These are phyloP conservation scores for Rhingia rostrata DNA, from an alignment of 2,888 invertebrate genomes.

Conservation along the genomic window DNA sequence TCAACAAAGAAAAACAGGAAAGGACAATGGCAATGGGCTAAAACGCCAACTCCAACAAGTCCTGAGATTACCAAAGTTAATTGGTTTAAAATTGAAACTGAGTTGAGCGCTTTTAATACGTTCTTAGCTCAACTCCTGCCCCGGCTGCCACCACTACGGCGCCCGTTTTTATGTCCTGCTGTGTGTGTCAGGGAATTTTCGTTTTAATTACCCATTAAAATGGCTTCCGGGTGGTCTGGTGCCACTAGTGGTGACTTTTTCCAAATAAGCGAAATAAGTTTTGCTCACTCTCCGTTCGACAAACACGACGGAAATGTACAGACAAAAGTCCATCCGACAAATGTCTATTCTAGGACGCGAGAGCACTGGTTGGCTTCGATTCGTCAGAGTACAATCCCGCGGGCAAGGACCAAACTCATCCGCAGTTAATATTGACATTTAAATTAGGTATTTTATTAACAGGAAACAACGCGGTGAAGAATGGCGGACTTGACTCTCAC, in stretches of 20 bases:
- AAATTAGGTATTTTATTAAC: constrained; percentile 77
- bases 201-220: constrained; percentile 73
- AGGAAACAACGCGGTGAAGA: constrained; percentile 39
- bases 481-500: constrained; percentile 20
- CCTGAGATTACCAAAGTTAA: constrained; percentile 74
- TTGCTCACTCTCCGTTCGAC: constrained; percentile 8
- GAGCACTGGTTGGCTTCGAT: constrained; percentile 22
- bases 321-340: constrained; percentile 65
- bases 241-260: constrained; percentile 59
- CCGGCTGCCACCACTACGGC: neutral
- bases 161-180: constrained; percentile 58
- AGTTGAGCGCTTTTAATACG: constrained; percentile 69
- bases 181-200: constrained; percentile 55
- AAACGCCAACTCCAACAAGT: constrained; percentile 60
- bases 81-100: constrained; percentile 76
- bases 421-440: constrained; percentile 79
- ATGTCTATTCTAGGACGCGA: constrained; percentile 36
- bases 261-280: constrained; percentile 63
- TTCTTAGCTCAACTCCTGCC: constrained; percentile 17
- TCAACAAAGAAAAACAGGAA: constrained; percentile 1
- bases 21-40: constrained; percentile 40
- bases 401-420: constrained; percentile 52
- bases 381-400: constrained; percentile 19
- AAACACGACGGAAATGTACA: constrained; percentile 66
- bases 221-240: constrained; percentile 54